Conservation (phyloP, 35 echinoderm and acorn worm genomes). For the Heliocidaris erythrogramma region DNA sequence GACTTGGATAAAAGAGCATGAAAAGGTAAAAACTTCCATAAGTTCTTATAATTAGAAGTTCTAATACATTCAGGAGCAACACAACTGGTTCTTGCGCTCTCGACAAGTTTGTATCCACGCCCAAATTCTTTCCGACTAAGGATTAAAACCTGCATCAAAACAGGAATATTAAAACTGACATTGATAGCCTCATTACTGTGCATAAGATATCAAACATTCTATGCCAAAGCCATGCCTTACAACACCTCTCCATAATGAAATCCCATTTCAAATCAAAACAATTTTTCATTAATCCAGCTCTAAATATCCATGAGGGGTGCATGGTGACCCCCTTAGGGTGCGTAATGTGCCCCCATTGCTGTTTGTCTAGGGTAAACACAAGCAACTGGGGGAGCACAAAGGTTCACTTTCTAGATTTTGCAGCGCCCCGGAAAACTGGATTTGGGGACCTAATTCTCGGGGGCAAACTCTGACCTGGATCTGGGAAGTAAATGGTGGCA, state of each 20-base stretch:
- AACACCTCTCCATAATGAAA: background rate
- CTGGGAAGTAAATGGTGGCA: background rate
- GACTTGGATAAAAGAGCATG: no score
- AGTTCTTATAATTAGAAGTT: background rate
- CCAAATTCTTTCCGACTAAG: background rate
- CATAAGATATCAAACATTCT: background rate
- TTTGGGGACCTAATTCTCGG: constrained; percentile 1
- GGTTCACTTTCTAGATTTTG: background rate
- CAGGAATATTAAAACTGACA: background rate
- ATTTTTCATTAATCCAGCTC: background rate
- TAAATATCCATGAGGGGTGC: background rate
- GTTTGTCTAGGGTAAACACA: background rate
- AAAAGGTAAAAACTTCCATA: background rate
- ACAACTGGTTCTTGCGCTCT: background rate
- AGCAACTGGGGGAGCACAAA: background rate
- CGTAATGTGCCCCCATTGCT: background rate
- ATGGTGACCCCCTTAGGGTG: background rate
- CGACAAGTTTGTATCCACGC: background rate
- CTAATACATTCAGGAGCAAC: background rate
- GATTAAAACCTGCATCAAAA: background rate
- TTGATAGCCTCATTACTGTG: background rate
- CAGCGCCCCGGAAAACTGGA: background rate
- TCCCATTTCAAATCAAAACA: constrained; percentile 11
- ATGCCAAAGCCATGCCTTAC: background rate
- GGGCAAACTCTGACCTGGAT: background rate